Conservation (phyloP, 2,888 invertebrate species). For the Dascillus cervinus region DNA sequence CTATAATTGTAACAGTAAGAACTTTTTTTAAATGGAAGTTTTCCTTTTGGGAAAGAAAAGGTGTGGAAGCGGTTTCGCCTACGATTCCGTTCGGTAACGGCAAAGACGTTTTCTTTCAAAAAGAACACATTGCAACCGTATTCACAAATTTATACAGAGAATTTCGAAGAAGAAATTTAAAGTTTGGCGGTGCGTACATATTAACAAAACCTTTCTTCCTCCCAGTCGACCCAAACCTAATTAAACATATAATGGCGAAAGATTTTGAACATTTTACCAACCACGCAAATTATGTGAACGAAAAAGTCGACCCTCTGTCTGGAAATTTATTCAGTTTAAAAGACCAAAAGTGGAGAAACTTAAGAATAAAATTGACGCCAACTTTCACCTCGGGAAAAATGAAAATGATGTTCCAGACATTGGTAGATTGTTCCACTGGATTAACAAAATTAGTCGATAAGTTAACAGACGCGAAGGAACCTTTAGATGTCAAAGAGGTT, state of each 20-base stretch:
- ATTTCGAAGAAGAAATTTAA: slow-evolving; percentile 7
- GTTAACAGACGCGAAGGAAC: too few relatives aligned
- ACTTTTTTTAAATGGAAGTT: slow-evolving; percentile 11
- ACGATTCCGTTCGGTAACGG: slow-evolving; percentile 24
- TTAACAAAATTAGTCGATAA: too few relatives aligned
- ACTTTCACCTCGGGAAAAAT: too few relatives aligned
- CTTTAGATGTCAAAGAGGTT: too few relatives aligned
- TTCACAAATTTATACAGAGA: slow-evolving; percentile 7
- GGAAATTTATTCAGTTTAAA: slow-evolving; percentile 47
- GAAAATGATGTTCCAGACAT: too few relatives aligned
- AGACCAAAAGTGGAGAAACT: slow-evolving; percentile 50
- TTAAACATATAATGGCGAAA: slow-evolving; percentile 44
- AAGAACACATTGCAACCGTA: slow-evolving; percentile 8
- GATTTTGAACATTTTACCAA: slow-evolving; percentile 54
- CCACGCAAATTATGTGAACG: slow-evolving; percentile 49
- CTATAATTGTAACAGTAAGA: too few relatives aligned
- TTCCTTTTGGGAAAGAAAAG: slow-evolving; percentile 13
- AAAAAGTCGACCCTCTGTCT: slow-evolving; percentile 48
- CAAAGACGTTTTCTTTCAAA: slow-evolving; percentile 8
- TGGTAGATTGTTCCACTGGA: too few relatives aligned
- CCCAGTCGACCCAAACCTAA: slow-evolving; percentile 13
- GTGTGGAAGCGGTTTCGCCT: slow-evolving; percentile 14
- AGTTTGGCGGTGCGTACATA: slow-evolving; percentile 14
- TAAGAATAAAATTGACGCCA: slow-evolving; percentile 52
- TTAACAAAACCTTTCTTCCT: slow-evolving; percentile 11